phyloP scores from a whole-genome alignment of 2,113 vertebrate genomes.

The Promerops cafer region DNA sequence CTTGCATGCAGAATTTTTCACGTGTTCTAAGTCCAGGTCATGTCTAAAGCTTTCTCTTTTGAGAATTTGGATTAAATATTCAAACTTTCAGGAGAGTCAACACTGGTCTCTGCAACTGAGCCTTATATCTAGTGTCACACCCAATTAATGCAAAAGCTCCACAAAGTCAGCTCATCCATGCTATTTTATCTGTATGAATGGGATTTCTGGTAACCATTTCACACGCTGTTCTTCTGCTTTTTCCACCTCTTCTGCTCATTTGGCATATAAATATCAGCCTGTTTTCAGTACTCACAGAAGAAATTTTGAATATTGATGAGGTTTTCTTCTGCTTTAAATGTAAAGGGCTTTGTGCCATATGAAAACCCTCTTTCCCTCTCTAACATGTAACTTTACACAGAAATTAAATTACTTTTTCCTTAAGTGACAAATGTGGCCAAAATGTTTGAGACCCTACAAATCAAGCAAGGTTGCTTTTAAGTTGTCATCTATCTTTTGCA shows the following conservation, averaged over 20 bases:
- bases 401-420: not conserved
- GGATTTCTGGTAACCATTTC: not conserved
- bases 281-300: not conserved
- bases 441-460: conserved; percentile 29
- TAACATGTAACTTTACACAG: not conserved
- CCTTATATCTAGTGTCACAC: not conserved
- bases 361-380: not conserved
- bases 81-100: not conserved
- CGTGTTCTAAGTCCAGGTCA: not conserved
- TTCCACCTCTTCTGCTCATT: not conserved
- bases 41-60: not conserved
- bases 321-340: not conserved
- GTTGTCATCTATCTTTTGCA: not conserved
- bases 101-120: not conserved
- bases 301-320: not conserved
- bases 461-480: conserved; percentile 17
- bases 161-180: not conserved
- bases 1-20: not conserved
- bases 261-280: not conserved
- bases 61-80: not conserved
- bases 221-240: not conserved
- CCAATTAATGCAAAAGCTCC: not conserved
- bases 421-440: not conserved
- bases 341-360: not conserved
- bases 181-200: not conserved